Evolutionary conservation across 2,797 vertebrate species (phyloP).

Genomic region (Microtus agrestis): DNA sequence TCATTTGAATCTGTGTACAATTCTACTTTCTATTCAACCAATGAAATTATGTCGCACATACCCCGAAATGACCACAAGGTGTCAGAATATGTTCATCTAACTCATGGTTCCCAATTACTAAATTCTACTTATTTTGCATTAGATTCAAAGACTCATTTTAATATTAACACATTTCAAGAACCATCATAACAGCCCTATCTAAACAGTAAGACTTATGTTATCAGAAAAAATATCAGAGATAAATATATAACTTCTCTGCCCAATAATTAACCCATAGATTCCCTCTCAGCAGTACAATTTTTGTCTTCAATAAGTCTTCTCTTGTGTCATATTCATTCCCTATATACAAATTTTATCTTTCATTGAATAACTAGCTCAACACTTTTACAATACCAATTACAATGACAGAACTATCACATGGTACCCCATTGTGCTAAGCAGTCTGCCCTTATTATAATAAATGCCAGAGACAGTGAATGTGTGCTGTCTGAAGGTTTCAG

Average conservation of each 20-base stretch:
- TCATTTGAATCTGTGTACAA: conserved; percentile 3
- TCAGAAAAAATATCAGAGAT: conserved; percentile 4
- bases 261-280: conserved; percentile 47
- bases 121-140: conserved; percentile 55
- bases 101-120: background rate
- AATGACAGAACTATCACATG: background rate
- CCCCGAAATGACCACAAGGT: conserved; percentile 77
- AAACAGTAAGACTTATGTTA: conserved; percentile 27
- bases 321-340: background rate
- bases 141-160: conserved; percentile 54
- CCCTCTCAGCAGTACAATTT: background rate
- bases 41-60: conserved; percentile 23
- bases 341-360: conserved; percentile 34
- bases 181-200: conserved; percentile 40
- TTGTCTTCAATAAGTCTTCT: conserved; percentile 29
- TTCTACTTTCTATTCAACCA: background rate
- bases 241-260: background rate
- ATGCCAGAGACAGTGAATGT: background rate
- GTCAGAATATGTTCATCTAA: conserved; percentile 75
- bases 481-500: background rate
- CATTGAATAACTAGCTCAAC: conserved; percentile 36
- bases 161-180: conserved; percentile 55
- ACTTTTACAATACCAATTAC: background rate
- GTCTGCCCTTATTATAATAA: background rate
- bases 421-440: background rate